Evolutionary conservation across 2,797 vertebrate genomes (phyloP).

Genomic region (Squalus acanthias): DNA sequence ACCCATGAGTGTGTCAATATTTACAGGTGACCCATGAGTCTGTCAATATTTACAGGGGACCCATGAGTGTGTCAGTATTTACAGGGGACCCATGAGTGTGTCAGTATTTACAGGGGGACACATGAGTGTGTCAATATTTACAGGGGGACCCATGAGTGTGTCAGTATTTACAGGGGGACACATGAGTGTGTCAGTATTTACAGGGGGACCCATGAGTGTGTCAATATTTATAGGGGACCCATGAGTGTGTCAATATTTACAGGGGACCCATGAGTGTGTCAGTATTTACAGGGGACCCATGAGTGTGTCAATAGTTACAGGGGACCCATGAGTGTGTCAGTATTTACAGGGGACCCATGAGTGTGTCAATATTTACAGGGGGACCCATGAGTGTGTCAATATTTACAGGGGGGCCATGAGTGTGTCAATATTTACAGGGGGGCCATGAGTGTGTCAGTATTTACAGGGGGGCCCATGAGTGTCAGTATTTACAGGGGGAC

Average conservation of each 20-base stretch:
- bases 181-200: not conserved
- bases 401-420: not conserved
- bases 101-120: too few relatives aligned
- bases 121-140: not conserved
- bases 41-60: not conserved
- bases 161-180: not conserved
- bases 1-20: too few relatives aligned
- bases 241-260: not conserved
- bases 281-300: not conserved
- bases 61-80: not conserved
- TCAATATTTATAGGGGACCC: too few relatives aligned
- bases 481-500: not conserved
- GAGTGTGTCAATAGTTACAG: not conserved
- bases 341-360: too few relatives aligned
- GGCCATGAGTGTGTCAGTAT: not conserved
- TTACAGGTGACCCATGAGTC: too few relatives aligned
- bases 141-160: not conserved
- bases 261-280: not conserved
- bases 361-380: too few relatives aligned
- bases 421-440: not conserved
- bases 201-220: too few relatives aligned
- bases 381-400: too few relatives aligned
- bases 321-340: too few relatives aligned
- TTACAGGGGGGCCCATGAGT: not conserved
- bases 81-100: not conserved